Conservation (phyloP, 2,797 vertebrate genomes). For the Pangasius krempfi region DNA sequence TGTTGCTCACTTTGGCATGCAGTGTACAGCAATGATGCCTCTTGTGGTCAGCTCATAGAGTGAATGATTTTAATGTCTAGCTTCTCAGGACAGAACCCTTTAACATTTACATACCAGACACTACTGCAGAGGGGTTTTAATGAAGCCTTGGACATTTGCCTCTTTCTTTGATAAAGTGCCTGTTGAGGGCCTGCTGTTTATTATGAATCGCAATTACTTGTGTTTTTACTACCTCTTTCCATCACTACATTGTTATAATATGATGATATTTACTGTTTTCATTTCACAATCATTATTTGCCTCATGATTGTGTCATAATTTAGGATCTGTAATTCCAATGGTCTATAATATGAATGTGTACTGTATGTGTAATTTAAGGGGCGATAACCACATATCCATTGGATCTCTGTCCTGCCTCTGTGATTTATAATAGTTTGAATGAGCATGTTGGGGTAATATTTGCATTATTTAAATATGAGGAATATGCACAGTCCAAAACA, state of each 20-base stretch:
- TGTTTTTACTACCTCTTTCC: background rate
- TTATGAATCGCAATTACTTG: conserved; percentile 6
- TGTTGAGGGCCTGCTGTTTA: background rate
- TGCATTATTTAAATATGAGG: conserved; percentile 1
- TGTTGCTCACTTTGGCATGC: background rate
- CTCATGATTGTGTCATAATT: background rate
- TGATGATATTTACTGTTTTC: background rate
- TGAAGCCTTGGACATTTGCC: background rate
- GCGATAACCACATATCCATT: background rate
- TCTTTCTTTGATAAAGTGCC: background rate
- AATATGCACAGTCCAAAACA: conserved; percentile 1
- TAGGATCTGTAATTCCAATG: background rate
- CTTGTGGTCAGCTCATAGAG: background rate
- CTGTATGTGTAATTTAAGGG: background rate
- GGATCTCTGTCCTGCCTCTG: background rate
- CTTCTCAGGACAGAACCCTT: background rate
- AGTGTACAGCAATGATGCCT: background rate
- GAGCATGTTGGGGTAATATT: background rate
- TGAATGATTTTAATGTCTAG: background rate
- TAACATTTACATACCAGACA: background rate
- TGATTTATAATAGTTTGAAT: background rate
- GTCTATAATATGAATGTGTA: background rate
- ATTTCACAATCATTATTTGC: background rate
- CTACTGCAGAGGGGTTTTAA: background rate
- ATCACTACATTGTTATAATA: background rate